Percentiles rank a stretch among this genome's conserved stretches.
phyloP scores from a whole-genome alignment of 30 jellyfish, hydroid and myxozoan species.

The Aurelia sp. region DNA sequence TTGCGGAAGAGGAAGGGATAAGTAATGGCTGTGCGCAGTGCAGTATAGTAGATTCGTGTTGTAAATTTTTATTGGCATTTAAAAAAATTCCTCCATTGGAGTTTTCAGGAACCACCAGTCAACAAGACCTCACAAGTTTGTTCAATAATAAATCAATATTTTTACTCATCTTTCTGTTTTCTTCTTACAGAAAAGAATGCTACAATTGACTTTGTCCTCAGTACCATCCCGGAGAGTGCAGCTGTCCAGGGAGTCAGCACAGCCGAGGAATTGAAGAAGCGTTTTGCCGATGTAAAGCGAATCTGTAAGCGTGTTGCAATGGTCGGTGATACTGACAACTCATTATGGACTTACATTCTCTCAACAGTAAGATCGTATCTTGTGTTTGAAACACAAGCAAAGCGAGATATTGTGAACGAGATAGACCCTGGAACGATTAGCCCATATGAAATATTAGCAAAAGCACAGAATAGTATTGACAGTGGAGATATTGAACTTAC shows the following conservation, averaged over 20 bases:
- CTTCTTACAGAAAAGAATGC: slow-evolving; percentile 60
- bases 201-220: slow-evolving; percentile 58
- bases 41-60: too few species aligned
- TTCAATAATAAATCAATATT: too few species aligned
- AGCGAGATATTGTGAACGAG: slow-evolving; percentile 46
- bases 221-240: slow-evolving; percentile 85
- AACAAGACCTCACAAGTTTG: too few species aligned
- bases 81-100: too few species aligned
- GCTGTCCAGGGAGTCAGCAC: slow-evolving; percentile 85
- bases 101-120: too few species aligned
- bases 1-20: too few species aligned
- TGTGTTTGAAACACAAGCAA: slow-evolving; percentile 66
- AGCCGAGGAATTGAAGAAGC: slow-evolving; percentile 65
- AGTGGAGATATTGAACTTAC: slow-evolving; percentile 90
- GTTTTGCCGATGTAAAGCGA: slow-evolving; percentile 77
- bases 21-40: too few species aligned
- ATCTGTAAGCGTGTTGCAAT: slow-evolving; percentile 89
- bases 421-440: slow-evolving; percentile 72
- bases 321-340: slow-evolving; percentile 84
- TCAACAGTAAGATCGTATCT: slow-evolving; percentile 80
- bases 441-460: slow-evolving; percentile 88
- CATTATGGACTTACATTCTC: slow-evolving; percentile 73
- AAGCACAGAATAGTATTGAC: slow-evolving; percentile 79
- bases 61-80: too few species aligned
- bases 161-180: too few species aligned